These are phyloP conservation scores for Parapsyche elsis DNA, from an alignment of 1,140 invertebrate species.

Conservation along the genomic window DNA sequence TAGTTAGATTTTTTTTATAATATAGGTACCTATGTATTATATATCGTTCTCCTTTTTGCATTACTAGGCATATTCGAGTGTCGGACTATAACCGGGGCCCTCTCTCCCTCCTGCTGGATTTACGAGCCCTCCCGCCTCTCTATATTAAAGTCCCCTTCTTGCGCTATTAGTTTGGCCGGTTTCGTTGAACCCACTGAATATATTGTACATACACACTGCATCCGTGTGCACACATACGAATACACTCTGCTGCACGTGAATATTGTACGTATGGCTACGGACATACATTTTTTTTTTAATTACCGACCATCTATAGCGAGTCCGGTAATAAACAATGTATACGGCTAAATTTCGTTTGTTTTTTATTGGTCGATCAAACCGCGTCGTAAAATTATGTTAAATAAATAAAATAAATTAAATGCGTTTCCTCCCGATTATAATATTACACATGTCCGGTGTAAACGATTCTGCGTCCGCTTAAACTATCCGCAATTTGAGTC, in stretches of 20 bases:
- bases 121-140: constrained; percentile 10
- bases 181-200: constrained; percentile 16
- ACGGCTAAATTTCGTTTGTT: neutral
- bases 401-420: constrained; percentile 16
- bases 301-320: neutral
- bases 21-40: too few species aligned
- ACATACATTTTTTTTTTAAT: constrained; percentile 14
- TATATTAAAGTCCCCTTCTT: constrained; percentile 8
- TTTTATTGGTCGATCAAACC: constrained; percentile 9
- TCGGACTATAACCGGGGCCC: neutral
- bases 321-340: constrained; percentile 17
- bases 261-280: neutral
- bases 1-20: too few species aligned
- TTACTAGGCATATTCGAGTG: neutral
- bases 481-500: too few species aligned
- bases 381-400: constrained; percentile 2
- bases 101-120: neutral
- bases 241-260: neutral
- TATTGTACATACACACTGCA: too few species aligned
- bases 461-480: too few species aligned
- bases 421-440: neutral
- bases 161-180: constrained; percentile 17
- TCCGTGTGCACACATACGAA: neutral
- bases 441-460: constrained; percentile 12
- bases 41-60: too few species aligned